Conservation (phyloP, 2,888 invertebrate genomes). For the Antitype chi region DNA sequence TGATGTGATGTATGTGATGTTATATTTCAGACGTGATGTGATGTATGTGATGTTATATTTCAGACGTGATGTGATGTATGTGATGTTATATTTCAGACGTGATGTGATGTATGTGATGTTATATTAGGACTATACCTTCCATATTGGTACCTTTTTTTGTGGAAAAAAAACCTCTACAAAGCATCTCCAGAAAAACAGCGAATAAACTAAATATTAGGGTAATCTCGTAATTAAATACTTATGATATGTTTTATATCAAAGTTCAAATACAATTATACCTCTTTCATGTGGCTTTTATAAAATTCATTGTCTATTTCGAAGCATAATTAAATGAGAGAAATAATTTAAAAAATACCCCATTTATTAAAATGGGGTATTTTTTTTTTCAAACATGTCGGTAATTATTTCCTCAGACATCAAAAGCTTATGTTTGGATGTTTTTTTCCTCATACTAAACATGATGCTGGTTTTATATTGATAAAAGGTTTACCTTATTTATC, state of each 20-base stretch:
- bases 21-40: no score
- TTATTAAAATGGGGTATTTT: background rate
- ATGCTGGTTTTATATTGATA: no score
- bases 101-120: no score
- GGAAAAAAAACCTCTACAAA: background rate
- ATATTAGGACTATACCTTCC: background rate
- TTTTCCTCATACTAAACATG: background rate
- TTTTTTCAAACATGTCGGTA: background rate
- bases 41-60: no score
- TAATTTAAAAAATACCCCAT: background rate
- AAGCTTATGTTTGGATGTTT: no score
- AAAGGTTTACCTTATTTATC: no score
- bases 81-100: no score
- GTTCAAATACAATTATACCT: no score
- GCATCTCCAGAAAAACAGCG: background rate
- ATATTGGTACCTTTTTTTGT: background rate
- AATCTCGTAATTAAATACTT: background rate
- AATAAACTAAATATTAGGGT: background rate
- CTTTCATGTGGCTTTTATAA: background rate
- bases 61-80: no score
- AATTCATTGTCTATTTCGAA: background rate
- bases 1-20: no score
- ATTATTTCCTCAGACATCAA: background rate
- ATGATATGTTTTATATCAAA: no score
- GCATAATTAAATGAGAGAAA: background rate